Conservation (phyloP, 2,797 vertebrate genomes). For the Benthosema pterotum region DNA sequence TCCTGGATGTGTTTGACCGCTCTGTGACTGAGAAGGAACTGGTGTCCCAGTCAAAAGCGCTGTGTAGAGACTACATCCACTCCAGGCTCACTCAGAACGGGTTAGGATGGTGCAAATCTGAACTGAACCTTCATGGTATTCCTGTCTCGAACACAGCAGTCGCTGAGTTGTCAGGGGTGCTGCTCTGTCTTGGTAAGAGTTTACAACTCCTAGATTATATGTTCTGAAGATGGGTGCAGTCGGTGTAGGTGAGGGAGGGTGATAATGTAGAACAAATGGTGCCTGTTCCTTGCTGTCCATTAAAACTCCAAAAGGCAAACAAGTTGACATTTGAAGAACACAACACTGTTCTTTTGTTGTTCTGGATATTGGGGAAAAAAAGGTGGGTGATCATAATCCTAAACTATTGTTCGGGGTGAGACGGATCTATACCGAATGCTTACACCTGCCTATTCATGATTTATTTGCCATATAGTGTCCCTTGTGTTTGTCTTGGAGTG, state of each 20-base stretch:
- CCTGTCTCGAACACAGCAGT: conserved; percentile 79
- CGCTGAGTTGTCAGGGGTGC: conserved; percentile 87
- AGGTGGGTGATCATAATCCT: background rate
- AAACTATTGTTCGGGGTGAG: background rate
- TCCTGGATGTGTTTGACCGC: conserved; percentile 92
- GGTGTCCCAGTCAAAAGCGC: conserved; percentile 90
- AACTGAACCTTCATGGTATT: conserved; percentile 65
- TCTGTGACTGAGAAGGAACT: conserved; percentile 92
- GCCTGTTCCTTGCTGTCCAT: background rate
- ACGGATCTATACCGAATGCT: background rate
- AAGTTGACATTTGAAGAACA: background rate
- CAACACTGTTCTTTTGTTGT: background rate
- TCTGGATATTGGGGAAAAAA: background rate
- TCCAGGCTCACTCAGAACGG: conserved; percentile 89
- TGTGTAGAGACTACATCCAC: conserved; percentile 94
- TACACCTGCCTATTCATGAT: conserved; percentile 6
- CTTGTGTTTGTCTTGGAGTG: background rate
- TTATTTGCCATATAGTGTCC: background rate
- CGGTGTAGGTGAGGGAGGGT: no score
- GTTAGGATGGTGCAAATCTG: conserved; percentile 87
- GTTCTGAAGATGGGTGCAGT: background rate
- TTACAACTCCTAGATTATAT: background rate
- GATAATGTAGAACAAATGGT: background rate
- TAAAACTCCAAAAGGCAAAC: background rate
- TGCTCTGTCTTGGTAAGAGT: conserved; percentile 89